These are phyloP conservation scores for Cryptoleucopteryx plumbea DNA, from an alignment of 2,113 vertebrate genomes.

Conservation along the genomic window DNA sequence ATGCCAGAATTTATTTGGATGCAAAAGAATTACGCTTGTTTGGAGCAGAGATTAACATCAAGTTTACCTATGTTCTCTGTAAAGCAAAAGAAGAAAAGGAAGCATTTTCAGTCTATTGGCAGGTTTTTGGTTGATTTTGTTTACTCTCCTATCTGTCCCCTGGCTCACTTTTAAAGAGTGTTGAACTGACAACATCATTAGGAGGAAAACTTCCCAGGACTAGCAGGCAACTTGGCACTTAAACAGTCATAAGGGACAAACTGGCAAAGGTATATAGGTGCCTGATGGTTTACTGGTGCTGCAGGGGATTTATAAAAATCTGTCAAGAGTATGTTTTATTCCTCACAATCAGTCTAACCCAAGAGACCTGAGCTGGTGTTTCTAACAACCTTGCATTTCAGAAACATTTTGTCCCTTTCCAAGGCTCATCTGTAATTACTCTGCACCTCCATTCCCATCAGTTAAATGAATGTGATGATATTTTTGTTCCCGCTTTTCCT, in stretches of 20 bases:
- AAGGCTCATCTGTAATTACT: neutral
- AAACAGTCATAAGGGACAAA: neutral
- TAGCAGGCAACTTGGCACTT: neutral
- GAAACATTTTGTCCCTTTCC: neutral
- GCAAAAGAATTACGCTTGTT: neutral
- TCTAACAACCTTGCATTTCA: neutral
- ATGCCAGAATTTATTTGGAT: neutral
- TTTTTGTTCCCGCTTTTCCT: neutral
- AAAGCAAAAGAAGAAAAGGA: neutral
- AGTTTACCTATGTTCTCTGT: neutral
- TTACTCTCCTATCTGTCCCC: neutral
- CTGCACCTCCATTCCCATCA: neutral
- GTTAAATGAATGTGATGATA: neutral
- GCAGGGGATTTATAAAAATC: neutral
- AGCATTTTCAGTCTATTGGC: neutral
- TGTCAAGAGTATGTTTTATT: neutral
- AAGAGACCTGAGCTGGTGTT: neutral
- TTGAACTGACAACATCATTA: neutral
- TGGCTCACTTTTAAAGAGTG: neutral
- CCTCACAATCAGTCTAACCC: neutral
- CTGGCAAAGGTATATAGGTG: neutral
- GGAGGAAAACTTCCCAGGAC: neutral
- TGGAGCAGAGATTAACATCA: neutral
- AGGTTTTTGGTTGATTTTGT: neutral
- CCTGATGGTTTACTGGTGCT: neutral